Evolutionary conservation across 2,113 vertebrate species (phyloP).

Genomic region (Verasper variegatus): DNA sequence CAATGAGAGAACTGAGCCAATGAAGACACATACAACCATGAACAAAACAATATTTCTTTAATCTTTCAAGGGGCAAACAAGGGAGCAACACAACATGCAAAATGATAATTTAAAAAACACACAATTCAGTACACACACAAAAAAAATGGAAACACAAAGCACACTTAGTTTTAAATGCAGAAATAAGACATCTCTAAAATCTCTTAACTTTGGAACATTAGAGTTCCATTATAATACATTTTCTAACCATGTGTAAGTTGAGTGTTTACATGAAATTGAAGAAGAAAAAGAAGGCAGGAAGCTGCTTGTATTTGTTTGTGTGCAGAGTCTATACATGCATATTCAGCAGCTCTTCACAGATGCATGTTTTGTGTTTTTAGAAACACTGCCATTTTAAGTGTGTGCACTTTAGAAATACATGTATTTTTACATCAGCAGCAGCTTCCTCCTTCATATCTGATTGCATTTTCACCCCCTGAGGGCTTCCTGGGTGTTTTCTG

Average conservation of each 20-base stretch:
- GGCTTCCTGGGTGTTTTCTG: background rate
- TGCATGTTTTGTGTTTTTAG: conserved; percentile 15
- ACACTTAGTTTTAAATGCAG: background rate
- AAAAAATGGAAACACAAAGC: conserved; percentile 6
- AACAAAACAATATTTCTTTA: conserved; percentile 48
- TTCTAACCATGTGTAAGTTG: background rate
- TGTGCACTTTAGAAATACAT: conserved; percentile 19
- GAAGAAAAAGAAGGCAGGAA: background rate
- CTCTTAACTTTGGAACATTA: background rate
- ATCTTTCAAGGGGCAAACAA: conserved; percentile 43
- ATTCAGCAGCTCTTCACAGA: conserved; percentile 9
- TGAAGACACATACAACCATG: conserved; percentile 13
- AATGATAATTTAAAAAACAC: conserved; percentile 27
- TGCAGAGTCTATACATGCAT: background rate
- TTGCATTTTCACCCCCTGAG: conserved; percentile 19
- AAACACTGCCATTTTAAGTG: background rate
- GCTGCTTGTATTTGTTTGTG: background rate
- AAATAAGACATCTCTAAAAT: conserved; percentile 2
- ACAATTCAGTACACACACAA: background rate
- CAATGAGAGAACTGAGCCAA: conserved; percentile 16
- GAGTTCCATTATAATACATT: background rate
- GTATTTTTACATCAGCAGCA: background rate
- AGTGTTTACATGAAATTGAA: background rate
- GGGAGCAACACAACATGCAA: conserved; percentile 52
- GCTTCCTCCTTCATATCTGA: background rate